These are phyloP conservation scores for Poecilia gillii DNA, from an alignment of 2,797 vertebrate genomes.

Conservation along the genomic window DNA sequence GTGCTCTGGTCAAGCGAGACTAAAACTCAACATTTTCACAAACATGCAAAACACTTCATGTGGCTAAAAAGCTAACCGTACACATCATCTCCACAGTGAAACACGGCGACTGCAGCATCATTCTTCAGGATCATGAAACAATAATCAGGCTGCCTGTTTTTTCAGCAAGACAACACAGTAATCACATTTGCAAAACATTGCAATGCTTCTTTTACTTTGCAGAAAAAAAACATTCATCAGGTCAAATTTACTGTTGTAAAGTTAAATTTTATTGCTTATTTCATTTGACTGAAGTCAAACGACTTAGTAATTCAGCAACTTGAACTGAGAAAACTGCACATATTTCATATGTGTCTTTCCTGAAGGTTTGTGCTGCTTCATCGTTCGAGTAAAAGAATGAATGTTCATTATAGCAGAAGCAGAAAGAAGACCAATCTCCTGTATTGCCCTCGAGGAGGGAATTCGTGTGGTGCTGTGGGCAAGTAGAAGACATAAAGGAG, in stretches of 20 bases:
- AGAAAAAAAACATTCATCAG: neutral
- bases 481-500: conserved; percentile 8
- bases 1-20: neutral
- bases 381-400: conserved; percentile 1
- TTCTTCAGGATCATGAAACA: too few species aligned
- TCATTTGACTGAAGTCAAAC: neutral
- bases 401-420: conserved; percentile 10
- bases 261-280: neutral
- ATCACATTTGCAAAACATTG: neutral
- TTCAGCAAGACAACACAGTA: neutral
- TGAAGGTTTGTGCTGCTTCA: conserved; percentile 4
- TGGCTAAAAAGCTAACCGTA: neutral
- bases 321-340: conserved; percentile 8
- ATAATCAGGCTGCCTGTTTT: too few species aligned
- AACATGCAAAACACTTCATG: neutral
- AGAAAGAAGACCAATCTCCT: conserved; percentile 10
- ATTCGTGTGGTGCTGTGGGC: neutral
- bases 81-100: neutral
- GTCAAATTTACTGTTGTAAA: neutral
- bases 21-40: neutral
- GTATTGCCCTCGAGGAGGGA: conserved; percentile 4
- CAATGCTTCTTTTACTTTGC: neutral
- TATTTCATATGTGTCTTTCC: neutral
- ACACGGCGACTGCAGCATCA: neutral
- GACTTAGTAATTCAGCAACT: conserved; percentile 8